Percentiles rank a stretch among this genome's conserved stretches.
phyloP scores from a whole-genome alignment of 1,140 invertebrate genomes.

The Drosophila jambulina region DNA sequence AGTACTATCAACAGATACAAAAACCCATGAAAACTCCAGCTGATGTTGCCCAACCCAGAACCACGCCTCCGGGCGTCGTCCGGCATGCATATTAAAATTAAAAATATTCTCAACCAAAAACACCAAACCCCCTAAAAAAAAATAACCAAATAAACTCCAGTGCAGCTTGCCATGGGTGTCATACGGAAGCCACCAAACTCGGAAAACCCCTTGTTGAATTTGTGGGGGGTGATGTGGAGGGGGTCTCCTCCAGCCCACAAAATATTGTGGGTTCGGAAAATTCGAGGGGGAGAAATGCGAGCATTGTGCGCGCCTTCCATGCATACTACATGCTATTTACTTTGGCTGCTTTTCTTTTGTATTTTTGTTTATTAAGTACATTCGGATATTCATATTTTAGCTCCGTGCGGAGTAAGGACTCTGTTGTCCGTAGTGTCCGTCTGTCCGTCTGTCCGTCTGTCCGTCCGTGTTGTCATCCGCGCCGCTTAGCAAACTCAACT shows the following conservation, averaged over 20 bases:
- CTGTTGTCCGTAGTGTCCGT: not conserved
- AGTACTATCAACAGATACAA: conserved; percentile 21
- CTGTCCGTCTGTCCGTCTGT: conserved; percentile 5
- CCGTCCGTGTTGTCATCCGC: conserved; percentile 33
- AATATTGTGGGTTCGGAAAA: conserved; percentile 16
- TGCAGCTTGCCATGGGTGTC: conserved; percentile 54
- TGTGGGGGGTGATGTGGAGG: not conserved
- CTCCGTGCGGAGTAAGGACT: conserved; percentile 7
- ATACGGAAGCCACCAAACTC: conserved; percentile 27
- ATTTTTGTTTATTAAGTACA: conserved; percentile 68
- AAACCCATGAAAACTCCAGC: conserved; percentile 34
- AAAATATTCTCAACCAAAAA: conserved; percentile 44
- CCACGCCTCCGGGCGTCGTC: conserved; percentile 31
- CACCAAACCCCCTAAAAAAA: conserved; percentile 16
- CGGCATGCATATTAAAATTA: conserved; percentile 61
- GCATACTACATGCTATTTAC: conserved; percentile 63
- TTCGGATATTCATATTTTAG: conserved; percentile 65
- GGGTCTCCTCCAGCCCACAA: conserved; percentile 1
- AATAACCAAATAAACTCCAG: conserved; percentile 32
- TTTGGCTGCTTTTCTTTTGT: conserved; percentile 66
- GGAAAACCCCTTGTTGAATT: conserved; percentile 18
- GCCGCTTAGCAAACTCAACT: conserved; percentile 35
- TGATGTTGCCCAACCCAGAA: conserved; percentile 38
- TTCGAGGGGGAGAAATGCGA: not conserved
- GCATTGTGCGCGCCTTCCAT: conserved; percentile 44